Percentiles rank a stretch among this genome's conserved stretches.
Evolutionary conservation across 2,113 vertebrate species (phyloP).

Genomic region (Pachyramphus minor): DNA sequence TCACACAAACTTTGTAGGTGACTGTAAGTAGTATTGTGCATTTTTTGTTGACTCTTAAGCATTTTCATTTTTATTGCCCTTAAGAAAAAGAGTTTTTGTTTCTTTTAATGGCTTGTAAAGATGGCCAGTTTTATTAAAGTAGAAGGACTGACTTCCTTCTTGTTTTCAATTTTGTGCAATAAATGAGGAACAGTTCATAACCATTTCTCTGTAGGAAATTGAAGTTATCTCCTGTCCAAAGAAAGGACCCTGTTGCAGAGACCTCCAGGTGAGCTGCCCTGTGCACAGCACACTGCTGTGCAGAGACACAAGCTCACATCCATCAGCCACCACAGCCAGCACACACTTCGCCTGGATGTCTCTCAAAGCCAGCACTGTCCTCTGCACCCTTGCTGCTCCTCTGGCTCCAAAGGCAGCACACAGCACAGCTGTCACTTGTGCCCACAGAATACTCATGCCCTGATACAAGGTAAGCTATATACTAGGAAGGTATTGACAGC

Average conservation of each 20-base stretch:
- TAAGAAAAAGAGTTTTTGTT: not conserved
- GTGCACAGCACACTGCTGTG: fast-evolving
- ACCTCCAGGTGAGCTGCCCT: not conserved
- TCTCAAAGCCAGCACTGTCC: fast-evolving
- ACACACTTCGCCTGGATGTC: fast-evolving
- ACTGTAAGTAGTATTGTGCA: not conserved
- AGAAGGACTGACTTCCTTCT: not conserved
- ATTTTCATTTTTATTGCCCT: not conserved
- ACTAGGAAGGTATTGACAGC: not conserved
- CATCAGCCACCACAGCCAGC: not conserved
- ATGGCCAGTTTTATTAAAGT: not conserved
- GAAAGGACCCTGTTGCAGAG: not conserved
- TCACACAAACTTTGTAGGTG: not conserved
- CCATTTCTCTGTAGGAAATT: not conserved
- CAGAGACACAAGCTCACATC: not conserved
- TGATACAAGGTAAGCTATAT: not conserved
- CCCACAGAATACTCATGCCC: not conserved
- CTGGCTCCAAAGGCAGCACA: not conserved
- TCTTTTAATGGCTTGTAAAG: not conserved
- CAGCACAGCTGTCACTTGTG: not conserved
- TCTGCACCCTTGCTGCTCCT: not conserved
- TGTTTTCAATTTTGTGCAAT: not conserved
- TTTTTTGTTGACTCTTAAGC: not conserved
- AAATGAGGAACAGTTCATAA: not conserved
- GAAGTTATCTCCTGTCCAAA: not conserved